Conservation (phyloP, 1,140 invertebrate genomes). For the Dreissena rostriformis region DNA sequence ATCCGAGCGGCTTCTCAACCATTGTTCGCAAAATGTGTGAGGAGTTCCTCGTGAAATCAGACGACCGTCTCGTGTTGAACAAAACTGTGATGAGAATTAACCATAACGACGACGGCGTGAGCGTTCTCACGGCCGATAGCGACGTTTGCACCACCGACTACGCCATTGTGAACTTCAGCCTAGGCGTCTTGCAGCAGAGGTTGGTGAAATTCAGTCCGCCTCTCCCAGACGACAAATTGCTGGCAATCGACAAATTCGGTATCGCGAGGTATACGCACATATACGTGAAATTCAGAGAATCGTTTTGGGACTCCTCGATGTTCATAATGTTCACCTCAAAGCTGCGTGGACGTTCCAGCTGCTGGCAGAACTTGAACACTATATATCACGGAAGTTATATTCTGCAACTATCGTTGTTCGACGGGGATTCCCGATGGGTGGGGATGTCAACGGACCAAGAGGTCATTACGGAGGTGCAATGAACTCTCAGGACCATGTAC, state of each 20-base stretch:
- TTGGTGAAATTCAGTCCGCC: conserved; percentile 25
- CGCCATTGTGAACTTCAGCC: conserved; percentile 42
- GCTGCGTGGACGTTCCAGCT: conserved; percentile 12
- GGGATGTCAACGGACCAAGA: neutral
- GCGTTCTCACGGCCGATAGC: conserved; percentile 19
- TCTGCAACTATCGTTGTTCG: conserved; percentile 43
- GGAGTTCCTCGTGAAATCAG: conserved; percentile 1
- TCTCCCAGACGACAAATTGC: conserved; percentile 10
- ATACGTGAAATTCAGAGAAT: conserved; percentile 33
- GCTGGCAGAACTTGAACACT: conserved; percentile 46
- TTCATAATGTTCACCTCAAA: conserved; percentile 37
- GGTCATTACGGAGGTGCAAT: conserved; percentile 8
- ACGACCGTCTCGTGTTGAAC: conserved; percentile 12
- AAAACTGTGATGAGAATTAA: conserved; percentile 23
- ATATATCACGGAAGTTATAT: conserved; percentile 39
- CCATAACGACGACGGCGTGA: neutral
- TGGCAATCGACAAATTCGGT: conserved; percentile 44
- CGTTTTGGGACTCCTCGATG: conserved; percentile 46
- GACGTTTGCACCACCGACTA: conserved; percentile 14
- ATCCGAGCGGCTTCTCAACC: conserved; percentile 15
- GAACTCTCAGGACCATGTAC: conserved; percentile 23
- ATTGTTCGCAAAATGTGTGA: conserved; percentile 12
- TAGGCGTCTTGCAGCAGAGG: conserved; percentile 45
- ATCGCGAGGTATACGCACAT: conserved; percentile 25
- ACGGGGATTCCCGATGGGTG: conserved; percentile 10